Base-by-base conservation (phyloP, 2,888 invertebrate species). In the Catonia carolina region DNA sequence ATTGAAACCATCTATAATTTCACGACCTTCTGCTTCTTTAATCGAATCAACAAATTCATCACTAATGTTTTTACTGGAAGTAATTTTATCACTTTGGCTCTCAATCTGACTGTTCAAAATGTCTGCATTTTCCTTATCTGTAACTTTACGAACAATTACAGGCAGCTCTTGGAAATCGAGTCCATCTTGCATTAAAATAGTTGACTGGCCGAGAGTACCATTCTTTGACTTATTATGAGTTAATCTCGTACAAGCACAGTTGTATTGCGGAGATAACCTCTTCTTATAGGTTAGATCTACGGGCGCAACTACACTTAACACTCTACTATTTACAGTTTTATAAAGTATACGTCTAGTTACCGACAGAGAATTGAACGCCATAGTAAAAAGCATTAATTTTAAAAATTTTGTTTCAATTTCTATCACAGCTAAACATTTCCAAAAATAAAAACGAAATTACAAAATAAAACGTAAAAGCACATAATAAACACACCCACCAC, bases 121-220 rank as follows among this genome's bases (percentile, higher is more conserved):
- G 4, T 55, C 36, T 2, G 49, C 48, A 7, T 51, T 50, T 41
- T 64, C 60, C 1, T 48, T 56, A 31, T 57, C 52, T 15, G 53
- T 58, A 6, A 64, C 51, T 53, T 70, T 78, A 55, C 78, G 75
- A 22, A 86, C 78, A 52, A 84, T 77, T 12, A 83, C 73, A 1
- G 85, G 85, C 48, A 86, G 74, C 69, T 86, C 86, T 64, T 82
- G 79, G 18, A 86, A 82, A 54, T 78, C 76, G n/a, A 75, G 71
- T 3, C 84, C 84, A 68, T 83, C 82, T 72, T 86, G 84, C 53
- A 83, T 72, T 45, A 86, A 69, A 56, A 84, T 79, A 8, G 79
- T 79, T 1, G 75, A 73, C 17, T 74, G 71, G 2, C 70, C 70
- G 15, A 75, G 64, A 23, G 69, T 67, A 35, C 61, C 59, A 58